Evolutionary conservation across 1,140 invertebrate species (phyloP), one percentile per base, ranked within the genome.

Genomic region (Drosophila melanica): DNA sequence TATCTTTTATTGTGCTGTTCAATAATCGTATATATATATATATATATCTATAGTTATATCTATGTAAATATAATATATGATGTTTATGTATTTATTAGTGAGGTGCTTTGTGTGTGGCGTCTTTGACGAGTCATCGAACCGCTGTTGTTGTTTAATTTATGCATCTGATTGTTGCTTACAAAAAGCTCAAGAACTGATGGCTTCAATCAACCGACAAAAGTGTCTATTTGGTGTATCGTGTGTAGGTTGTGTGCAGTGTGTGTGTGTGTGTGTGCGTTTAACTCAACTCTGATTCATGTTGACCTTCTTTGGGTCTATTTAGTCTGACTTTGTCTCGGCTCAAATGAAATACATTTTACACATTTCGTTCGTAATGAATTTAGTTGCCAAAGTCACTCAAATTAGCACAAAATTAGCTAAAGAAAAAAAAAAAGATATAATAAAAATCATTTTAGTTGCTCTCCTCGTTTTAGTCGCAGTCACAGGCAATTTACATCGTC

Each of bases 131-230:
- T 68, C 70, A 73, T 73, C 57, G 70, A 73, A 73, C 64, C 64
- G 30, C 27, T 51, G 58, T 35, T 18, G 35, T 70, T 47, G 23
- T 57, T 27, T 69, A 75, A 77, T 65, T 77, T 77, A 75, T 77
- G 75, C 75, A 75, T 60, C 55, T 74, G 37, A 55, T 47, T 30
- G 37, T 53, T 16, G 30, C 27, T 55, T 57, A 77, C 60, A 75
- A 75, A 71, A 66, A 59, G 45, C 62, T 57, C 53, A 72, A 76
- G 73, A 78, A 78, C 73, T 72, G 67, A 75, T 63, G 76, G 62
- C 76, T 72, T 76, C 62, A 72, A 78, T 63, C 74, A 73, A 55
- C 62, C 60, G 47, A 60, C 64, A 53, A 74, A 48, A 60, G 14
- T 39, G 37, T 62, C 37, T 47, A 51, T 42, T 58, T 69, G 37